These are phyloP conservation scores for Rhinatrema bivittatum DNA, from an alignment of 2,797 vertebrate species.

Conservation along the genomic window DNA sequence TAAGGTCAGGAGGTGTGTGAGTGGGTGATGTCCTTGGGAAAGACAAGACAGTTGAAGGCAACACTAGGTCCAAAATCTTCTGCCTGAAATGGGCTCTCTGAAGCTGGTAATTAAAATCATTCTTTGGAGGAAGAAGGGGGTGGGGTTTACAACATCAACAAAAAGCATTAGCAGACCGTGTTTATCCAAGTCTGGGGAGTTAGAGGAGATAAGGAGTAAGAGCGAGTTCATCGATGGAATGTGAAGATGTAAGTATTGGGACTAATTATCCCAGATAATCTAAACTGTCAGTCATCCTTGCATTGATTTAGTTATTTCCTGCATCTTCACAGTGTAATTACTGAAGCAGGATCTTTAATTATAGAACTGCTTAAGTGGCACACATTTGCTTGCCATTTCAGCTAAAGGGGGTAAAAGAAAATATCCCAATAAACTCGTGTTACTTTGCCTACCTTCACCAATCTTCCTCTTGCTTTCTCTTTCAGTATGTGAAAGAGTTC, in stretches of 20 bases:
- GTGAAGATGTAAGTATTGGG: rapidly evolving
- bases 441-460: rapidly evolving
- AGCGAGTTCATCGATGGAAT: background rate
- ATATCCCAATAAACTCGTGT: background rate
- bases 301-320: background rate
- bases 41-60: too few species aligned
- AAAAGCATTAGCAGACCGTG: too few species aligned
- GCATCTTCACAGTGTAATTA: rapidly evolving
- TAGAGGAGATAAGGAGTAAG: too few species aligned
- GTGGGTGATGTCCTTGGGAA: too few species aligned
- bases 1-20: too few species aligned
- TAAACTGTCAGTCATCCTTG: background rate
- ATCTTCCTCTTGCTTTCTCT: rapidly evolving
- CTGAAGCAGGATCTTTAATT: background rate
- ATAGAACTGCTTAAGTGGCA: background rate
- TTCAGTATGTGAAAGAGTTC: rapidly evolving
- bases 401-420: background rate
- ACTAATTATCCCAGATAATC: background rate
- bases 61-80: too few species aligned
- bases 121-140: too few species aligned
- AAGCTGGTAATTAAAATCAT: too few species aligned
- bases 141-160: too few species aligned
- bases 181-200: too few species aligned
- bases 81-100: too few species aligned
- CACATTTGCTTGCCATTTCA: background rate